These are phyloP conservation scores for Limenitis arthemis DNA, from an alignment of 2,888 invertebrate genomes.

Conservation along the genomic window DNA sequence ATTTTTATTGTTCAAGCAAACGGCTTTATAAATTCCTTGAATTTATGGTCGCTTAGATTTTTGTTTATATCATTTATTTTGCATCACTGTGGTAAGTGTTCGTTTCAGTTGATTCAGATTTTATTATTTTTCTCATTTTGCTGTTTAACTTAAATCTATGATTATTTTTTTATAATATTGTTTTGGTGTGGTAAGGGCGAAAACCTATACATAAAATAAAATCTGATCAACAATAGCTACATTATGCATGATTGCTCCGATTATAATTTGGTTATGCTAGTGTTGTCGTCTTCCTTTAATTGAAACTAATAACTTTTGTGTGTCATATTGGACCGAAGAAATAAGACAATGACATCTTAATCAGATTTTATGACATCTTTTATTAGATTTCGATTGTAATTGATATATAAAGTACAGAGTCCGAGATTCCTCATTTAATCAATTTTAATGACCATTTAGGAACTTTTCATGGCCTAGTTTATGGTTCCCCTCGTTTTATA, in stretches of 20 bases:
- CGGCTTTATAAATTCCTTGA: slow-evolving; percentile 25
- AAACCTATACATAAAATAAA: slow-evolving; percentile 13
- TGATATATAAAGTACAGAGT: not conserved
- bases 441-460: too few relatives aligned
- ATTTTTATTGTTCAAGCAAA: slow-evolving; percentile 25
- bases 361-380: not conserved
- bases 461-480: not conserved
- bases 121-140: slow-evolving; percentile 16
- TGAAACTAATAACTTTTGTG: slow-evolving; percentile 5
- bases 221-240: slow-evolving; percentile 44
- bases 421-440: not conserved
- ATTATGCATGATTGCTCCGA: slow-evolving; percentile 50
- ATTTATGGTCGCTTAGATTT: slow-evolving; percentile 31
- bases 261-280: slow-evolving; percentile 17
- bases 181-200: not conserved
- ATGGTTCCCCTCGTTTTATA: not conserved
- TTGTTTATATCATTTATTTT: slow-evolving; percentile 24
- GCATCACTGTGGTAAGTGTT: slow-evolving; percentile 25
- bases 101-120: slow-evolving; percentile 29
- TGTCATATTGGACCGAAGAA: slow-evolving; percentile 14
- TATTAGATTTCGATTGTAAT: too few relatives aligned
- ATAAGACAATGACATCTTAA: slow-evolving; percentile 9
- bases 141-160: not conserved
- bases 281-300: slow-evolving; percentile 17
- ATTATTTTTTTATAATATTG: not conserved